Conservation (phyloP, 2,888 invertebrate species). For the Neuroscelio doddi region DNA sequence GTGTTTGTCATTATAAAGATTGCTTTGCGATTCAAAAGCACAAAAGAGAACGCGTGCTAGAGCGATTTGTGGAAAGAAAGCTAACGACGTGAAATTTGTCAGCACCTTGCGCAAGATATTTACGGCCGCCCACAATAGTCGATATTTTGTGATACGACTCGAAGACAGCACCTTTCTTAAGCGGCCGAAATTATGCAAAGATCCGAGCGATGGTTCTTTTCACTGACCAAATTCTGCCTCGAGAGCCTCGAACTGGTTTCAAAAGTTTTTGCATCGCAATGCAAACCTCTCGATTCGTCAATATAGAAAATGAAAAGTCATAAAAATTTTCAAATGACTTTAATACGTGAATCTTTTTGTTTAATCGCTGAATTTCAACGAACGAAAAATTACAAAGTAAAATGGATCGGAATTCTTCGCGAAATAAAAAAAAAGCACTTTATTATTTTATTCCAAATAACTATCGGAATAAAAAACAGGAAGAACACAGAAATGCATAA, state of each 20-base stretch:
- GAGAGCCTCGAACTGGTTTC: slow-evolving; percentile 13
- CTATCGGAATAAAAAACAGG: too few species aligned
- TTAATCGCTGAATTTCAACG: background rate
- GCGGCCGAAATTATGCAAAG: slow-evolving; percentile 23
- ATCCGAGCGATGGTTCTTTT: slow-evolving; percentile 13
- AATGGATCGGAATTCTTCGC: too few species aligned
- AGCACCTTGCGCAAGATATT: slow-evolving; percentile 37
- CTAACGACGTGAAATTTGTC: slow-evolving; percentile 34
- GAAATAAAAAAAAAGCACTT: too few species aligned
- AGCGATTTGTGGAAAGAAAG: slow-evolving; percentile 29
- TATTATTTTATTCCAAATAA: too few species aligned
- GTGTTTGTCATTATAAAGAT: too few species aligned
- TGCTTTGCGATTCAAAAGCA: too few species aligned
- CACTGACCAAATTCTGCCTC: slow-evolving; percentile 16
- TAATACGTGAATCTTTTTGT: too few species aligned
- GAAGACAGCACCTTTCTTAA: slow-evolving; percentile 17
- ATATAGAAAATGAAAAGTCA: too few species aligned
- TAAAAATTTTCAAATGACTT: too few species aligned
- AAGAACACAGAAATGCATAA: background rate
- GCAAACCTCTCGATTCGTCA: background rate
- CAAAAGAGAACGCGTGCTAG: slow-evolving; percentile 17
- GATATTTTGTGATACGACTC: slow-evolving; percentile 14
- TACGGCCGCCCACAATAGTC: slow-evolving; percentile 24
- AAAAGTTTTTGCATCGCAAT: background rate
- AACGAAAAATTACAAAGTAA: background rate